Evolutionary conservation across 2,113 vertebrate genomes (phyloP).

Genomic region (Clarias macrocephalus): DNA sequence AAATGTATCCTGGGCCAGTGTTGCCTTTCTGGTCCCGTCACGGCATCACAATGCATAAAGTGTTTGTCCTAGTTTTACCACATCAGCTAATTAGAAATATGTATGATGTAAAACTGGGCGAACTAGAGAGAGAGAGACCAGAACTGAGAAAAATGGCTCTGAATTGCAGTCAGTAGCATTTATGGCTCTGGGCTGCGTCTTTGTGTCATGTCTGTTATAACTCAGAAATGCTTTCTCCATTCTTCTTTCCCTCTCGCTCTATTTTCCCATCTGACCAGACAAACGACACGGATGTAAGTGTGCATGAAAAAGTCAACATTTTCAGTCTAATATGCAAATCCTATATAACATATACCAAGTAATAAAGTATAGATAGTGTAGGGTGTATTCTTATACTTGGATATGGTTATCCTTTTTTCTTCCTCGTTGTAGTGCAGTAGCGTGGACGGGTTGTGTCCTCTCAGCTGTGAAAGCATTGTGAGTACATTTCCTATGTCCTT

Average conservation of each 20-base stretch:
- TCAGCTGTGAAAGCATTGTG: slow-evolving; percentile 72
- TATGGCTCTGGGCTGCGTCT: not conserved
- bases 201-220: not conserved
- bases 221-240: not conserved
- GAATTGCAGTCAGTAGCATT: not conserved
- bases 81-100: no score
- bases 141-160: not conserved
- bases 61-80: not conserved
- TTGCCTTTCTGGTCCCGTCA: not conserved
- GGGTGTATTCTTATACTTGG: not conserved
- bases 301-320: not conserved
- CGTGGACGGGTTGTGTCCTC: slow-evolving; percentile 74
- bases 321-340: not conserved
- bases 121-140: not conserved
- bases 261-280: slow-evolving; percentile 29
- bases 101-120: not conserved
- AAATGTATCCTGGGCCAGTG: not conserved
- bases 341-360: not conserved
- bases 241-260: not conserved
- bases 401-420: not conserved
- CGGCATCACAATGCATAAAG: not conserved
- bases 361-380: not conserved
- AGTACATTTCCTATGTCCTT: slow-evolving; percentile 55
- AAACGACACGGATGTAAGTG: slow-evolving; percentile 57
- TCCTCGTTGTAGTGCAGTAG: slow-evolving; percentile 65